Evolutionary conservation across 2,797 vertebrate genomes (phyloP), one percentile per base, ranked within the genome.

Genomic region (Enteromius unitaeniatus): DNA sequence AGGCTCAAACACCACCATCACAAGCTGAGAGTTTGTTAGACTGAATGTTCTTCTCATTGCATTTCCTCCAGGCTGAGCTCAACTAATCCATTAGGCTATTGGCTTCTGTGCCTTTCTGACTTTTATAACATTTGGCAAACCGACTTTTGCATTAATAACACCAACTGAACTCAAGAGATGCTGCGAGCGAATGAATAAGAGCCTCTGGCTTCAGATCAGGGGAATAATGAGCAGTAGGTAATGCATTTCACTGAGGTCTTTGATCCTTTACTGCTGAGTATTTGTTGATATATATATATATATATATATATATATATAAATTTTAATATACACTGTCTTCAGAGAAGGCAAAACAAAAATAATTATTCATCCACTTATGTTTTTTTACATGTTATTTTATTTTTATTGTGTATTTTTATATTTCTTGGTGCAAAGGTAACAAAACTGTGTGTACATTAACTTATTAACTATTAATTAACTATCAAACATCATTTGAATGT

Each of bases 101-200:
- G 73, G 31, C 51, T 75, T 75, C 28, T 75, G 15, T 19, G n/a
- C 2, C 1, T 40, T 23, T 10, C 1, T 58, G 64, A 37, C 51
- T n/a, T 53, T 74, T 53, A 53, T 14, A 34, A 19, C 70, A 14
- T 75, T 58, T 75, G 51, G 31, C 51, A 75, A 75, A 23, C 49
- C 51, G 37, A 31, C 5, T 4, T 76, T 76, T 58, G 73, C 73
- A 76, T 37, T 76, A 3, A 58, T 76, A 23, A 23, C 51, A 23
- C 21, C 31, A 76, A 5, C 51, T 76, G 11, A 55, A 37, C 73
- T 76, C 13, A 9, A 40, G 11, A 42, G 5, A 40, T 42, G 14
- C 21, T 70, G 68, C 11, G n/a, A 3, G 2, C 31, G 34, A 3
- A 21, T 53, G 26, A 34, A 53, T 2, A 28, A 67, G 17, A 19